Percentiles rank a stretch among this genome's conserved stretches.
Evolutionary conservation across 2,888 invertebrate genomes (phyloP).

Genomic region (Ormyrus rosae): DNA sequence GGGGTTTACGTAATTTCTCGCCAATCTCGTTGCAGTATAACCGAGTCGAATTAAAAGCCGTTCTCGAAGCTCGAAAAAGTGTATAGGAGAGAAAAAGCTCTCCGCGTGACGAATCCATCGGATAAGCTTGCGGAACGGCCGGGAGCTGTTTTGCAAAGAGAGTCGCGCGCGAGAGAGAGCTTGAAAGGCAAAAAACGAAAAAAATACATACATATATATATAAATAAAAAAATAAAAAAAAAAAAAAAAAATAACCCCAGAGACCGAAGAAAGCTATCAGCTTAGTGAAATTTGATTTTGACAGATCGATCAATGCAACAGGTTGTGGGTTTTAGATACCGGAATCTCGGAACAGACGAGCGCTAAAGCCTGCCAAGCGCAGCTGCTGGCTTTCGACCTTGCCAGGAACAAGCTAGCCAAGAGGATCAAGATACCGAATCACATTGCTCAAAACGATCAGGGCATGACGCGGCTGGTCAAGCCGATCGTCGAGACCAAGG

Average conservation of each 20-base stretch:
- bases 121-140: too few species aligned
- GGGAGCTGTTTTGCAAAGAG: too few species aligned
- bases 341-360: conserved; percentile 78
- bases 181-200: too few species aligned
- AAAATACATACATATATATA: too few species aligned
- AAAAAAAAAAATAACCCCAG: neutral
- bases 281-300: conserved; percentile 57
- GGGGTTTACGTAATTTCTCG: too few species aligned
- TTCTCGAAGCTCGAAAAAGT: too few species aligned
- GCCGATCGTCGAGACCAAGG: conserved; percentile 62
- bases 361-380: conserved; percentile 81
- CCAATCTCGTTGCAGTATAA: too few species aligned
- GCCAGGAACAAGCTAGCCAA: conserved; percentile 73
- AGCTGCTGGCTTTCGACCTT: conserved; percentile 85
- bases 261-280: conserved; percentile 45
- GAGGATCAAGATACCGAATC: conserved; percentile 60
- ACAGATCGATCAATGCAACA: conserved; percentile 83
- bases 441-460: conserved; percentile 59
- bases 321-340: conserved; percentile 84
- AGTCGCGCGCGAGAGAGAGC: too few species aligned
- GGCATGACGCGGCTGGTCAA: conserved; percentile 63
- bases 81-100: too few species aligned
- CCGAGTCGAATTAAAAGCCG: too few species aligned
- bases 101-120: too few species aligned
- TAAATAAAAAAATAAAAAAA: conserved; percentile 3